These are phyloP conservation scores for Morus bassanus DNA, from an alignment of 2,797 vertebrate genomes.

Conservation along the genomic window DNA sequence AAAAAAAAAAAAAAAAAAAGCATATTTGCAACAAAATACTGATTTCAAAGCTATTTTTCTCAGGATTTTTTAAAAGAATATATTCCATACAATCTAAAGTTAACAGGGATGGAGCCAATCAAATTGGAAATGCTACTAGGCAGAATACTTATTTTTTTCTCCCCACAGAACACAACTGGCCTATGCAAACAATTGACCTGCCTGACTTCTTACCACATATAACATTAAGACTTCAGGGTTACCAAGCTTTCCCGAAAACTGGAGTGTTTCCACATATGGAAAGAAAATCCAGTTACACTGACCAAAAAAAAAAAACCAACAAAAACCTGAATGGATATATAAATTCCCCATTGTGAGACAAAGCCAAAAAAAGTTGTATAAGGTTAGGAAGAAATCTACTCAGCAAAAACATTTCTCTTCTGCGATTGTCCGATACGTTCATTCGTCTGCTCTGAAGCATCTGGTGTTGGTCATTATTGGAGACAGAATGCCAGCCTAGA, in stretches of 20 bases:
- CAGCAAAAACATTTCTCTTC: not conserved
- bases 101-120: not conserved
- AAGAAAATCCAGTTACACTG: not conserved
- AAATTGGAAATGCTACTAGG: not conserved
- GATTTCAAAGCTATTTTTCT: not conserved
- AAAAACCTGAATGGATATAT: not conserved
- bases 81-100: not conserved
- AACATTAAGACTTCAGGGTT: not conserved
- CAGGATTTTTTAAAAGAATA: not conserved
- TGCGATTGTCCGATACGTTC: not conserved
- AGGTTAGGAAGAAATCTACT: not conserved
- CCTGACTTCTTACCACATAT: not conserved
- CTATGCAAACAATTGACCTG: not conserved
- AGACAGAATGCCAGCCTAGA: not conserved
- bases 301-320: not conserved
- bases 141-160: not conserved
- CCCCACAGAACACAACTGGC: not conserved
- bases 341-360: not conserved
- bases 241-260: not conserved
- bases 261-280: not conserved
- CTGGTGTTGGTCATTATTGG: not conserved
- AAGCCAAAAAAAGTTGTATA: not conserved
- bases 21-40: not conserved
- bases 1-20: not conserved
- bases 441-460: not conserved